These are phyloP conservation scores for Xestobium rufovillosum DNA, from an alignment of 2,888 invertebrate species.

Conservation along the genomic window DNA sequence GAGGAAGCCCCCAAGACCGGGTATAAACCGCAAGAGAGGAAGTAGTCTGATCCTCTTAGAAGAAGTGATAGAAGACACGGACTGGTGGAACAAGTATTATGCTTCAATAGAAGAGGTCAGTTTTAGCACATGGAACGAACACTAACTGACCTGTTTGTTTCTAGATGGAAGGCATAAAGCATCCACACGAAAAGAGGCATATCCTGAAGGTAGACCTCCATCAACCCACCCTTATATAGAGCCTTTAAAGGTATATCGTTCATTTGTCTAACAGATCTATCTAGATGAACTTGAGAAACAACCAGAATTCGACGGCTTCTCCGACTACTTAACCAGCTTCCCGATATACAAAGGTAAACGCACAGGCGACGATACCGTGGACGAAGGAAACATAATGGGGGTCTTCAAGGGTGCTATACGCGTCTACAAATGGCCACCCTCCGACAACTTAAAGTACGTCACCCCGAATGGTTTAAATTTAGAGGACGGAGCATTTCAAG, in stretches of 20 bases:
- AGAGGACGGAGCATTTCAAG: slow-evolving; percentile 51
- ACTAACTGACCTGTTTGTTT: too few species aligned
- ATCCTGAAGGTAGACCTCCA: too few species aligned
- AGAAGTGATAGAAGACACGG: slow-evolving; percentile 39
- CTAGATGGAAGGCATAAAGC: too few species aligned
- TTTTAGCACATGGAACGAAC: too few species aligned
- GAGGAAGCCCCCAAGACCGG: too few species aligned
- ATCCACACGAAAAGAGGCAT: too few species aligned
- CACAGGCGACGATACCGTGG: slow-evolving; percentile 42
- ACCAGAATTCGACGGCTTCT: slow-evolving; percentile 56
- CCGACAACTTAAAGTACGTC: slow-evolving; percentile 46
- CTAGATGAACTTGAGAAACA: slow-evolving; percentile 60
- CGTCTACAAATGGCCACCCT: slow-evolving; percentile 64
- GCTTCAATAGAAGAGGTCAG: too few species aligned
- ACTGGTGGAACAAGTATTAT: slow-evolving; percentile 53
- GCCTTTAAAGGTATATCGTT: too few species aligned
- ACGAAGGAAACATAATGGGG: slow-evolving; percentile 41
- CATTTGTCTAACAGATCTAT: slow-evolving; percentile 41
- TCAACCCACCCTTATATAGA: too few species aligned
- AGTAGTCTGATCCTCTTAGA: too few species aligned
- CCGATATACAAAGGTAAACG: slow-evolving; percentile 56
- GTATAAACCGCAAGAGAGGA: too few species aligned
- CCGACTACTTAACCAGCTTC: slow-evolving; percentile 58
- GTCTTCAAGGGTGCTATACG: slow-evolving; percentile 36
- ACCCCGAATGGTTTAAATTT: slow-evolving; percentile 49